Evolutionary conservation across 2,888 invertebrate species (phyloP).

Genomic region (Drosophila stalkeri): DNA sequence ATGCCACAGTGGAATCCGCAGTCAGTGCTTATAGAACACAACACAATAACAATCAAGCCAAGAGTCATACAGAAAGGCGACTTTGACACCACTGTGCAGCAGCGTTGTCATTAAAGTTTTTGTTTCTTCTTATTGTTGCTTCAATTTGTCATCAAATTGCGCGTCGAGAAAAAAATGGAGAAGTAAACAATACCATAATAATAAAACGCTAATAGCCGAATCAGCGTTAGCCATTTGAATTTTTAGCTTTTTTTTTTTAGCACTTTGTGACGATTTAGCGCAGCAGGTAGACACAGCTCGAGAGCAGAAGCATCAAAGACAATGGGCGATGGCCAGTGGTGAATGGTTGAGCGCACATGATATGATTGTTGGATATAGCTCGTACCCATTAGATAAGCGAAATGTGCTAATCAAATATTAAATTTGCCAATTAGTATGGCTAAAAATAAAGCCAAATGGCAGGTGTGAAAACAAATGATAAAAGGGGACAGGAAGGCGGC

Average conservation of each 20-base stretch:
- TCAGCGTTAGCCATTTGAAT: slow-evolving; percentile 35
- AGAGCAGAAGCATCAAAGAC: neutral
- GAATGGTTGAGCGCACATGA: slow-evolving; percentile 3
- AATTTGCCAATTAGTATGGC: slow-evolving; percentile 42
- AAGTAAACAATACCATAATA: slow-evolving; percentile 4
- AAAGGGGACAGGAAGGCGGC: neutral
- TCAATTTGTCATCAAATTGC: slow-evolving; percentile 18
- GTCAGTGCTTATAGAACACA: neutral
- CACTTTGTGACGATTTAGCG: slow-evolving; percentile 44
- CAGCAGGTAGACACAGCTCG: neutral
- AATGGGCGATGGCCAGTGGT: slow-evolving; percentile 5
- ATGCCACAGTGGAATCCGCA: neutral
- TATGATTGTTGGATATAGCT: slow-evolving; percentile 16
- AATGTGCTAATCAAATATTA: slow-evolving; percentile 46
- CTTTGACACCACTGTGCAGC: slow-evolving; percentile 10
- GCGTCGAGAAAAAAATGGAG: slow-evolving; percentile 9
- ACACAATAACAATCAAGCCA: neutral
- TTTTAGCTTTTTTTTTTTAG: slow-evolving; percentile 57
- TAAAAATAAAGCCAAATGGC: slow-evolving; percentile 14
- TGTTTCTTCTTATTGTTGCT: slow-evolving; percentile 10
- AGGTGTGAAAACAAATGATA: neutral
- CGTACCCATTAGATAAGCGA: slow-evolving; percentile 16
- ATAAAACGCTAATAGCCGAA: slow-evolving; percentile 47
- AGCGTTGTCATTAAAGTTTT: slow-evolving; percentile 32
- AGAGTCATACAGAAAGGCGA: neutral